A percentile compares a stretch with the other conserved stretches of the same genome.
phyloP scores from a whole-genome alignment of 2,797 vertebrate species.

The Anguilla obscura region DNA sequence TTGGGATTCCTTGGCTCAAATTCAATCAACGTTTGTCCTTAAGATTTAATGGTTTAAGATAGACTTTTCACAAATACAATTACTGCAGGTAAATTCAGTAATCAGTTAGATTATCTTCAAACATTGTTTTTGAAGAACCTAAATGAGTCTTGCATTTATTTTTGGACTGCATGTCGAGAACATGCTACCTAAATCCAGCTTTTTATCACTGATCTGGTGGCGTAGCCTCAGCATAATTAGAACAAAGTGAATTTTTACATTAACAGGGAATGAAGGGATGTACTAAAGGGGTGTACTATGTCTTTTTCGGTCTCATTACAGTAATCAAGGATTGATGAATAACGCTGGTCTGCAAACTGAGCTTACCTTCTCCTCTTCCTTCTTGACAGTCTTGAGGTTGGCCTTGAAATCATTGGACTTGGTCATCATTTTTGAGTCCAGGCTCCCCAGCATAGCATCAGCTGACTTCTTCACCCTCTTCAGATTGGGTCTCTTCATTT shows the following conservation, averaged over 20 bases:
- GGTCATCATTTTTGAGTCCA: conserved; percentile 57
- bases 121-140: background rate
- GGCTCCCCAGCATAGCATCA: conserved; percentile 58
- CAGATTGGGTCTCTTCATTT: conserved; percentile 63
- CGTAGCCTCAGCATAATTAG: background rate
- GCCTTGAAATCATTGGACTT: conserved; percentile 61
- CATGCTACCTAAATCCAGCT: background rate
- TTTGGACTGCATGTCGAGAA: background rate
- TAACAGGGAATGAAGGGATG: background rate
- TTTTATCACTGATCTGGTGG: background rate
- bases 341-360: background rate
- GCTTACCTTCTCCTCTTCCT: conserved; percentile 63
- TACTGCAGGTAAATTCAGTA: background rate
- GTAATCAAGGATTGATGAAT: background rate
- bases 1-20: background rate
- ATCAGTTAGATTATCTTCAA: background rate
- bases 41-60: background rate
- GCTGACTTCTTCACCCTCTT: conserved; percentile 58
- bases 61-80: background rate
- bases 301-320: background rate
- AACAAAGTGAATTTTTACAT: background rate
- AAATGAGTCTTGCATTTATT: background rate
- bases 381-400: conserved; percentile 65
- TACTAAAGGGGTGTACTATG: background rate
- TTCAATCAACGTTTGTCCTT: background rate